Percentiles rank a stretch among this genome's conserved stretches.
phyloP scores from a whole-genome alignment of 1,140 invertebrate species.

The Tetragonula clypearis region DNA sequence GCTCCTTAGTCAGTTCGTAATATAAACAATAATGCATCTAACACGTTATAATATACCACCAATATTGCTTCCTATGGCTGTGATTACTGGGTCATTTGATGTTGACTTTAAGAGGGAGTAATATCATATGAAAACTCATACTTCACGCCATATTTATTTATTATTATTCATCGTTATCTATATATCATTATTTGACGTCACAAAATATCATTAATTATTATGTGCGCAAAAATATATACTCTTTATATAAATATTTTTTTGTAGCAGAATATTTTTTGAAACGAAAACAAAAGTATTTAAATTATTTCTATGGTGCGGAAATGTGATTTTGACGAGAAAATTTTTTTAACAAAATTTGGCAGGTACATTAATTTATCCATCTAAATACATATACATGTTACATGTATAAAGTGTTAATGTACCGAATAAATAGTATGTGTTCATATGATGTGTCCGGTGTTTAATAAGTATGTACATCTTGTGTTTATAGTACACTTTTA shows the following conservation, averaged over 20 bases:
- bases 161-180: slow-evolving; percentile 61
- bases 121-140: slow-evolving; percentile 79
- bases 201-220: slow-evolving; percentile 19
- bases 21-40: slow-evolving; percentile 61
- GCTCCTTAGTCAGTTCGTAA: slow-evolving; percentile 67
- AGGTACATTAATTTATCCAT: not conserved
- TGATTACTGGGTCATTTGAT: slow-evolving; percentile 80
- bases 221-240: slow-evolving; percentile 36
- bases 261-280: slow-evolving; percentile 15
- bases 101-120: slow-evolving; percentile 81
- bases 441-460: slow-evolving; percentile 4
- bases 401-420: slow-evolving; percentile 13
- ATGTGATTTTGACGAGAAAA: slow-evolving; percentile 3
- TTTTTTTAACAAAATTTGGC: not conserved
- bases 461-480: not conserved
- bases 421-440: not conserved
- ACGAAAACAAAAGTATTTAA: not conserved
- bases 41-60: slow-evolving; percentile 54
- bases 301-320: slow-evolving; percentile 19
- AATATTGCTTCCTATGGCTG: slow-evolving; percentile 74
- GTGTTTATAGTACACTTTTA: slow-evolving; percentile 6
- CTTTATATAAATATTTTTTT: slow-evolving; percentile 43
- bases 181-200: slow-evolving; percentile 33
- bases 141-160: slow-evolving; percentile 79
- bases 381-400: not conserved